Evolutionary conservation across 2,113 vertebrate species (phyloP).

Genomic region (Ageneiosus marmoratus): DNA sequence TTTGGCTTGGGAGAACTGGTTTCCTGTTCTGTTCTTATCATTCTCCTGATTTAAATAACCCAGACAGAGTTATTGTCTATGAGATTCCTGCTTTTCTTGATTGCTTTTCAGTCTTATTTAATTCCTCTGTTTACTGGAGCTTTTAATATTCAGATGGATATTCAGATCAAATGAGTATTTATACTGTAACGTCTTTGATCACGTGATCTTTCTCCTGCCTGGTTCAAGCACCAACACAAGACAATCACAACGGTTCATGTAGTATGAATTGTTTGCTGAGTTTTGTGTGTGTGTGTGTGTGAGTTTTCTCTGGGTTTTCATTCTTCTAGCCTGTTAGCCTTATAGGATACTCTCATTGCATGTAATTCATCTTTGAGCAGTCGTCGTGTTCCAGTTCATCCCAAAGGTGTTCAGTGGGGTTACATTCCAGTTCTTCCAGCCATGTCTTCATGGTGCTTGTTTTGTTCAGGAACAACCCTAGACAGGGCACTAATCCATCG

Average conservation of each 20-base stretch:
- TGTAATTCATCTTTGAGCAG: background rate
- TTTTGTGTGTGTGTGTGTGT: too few relatives aligned
- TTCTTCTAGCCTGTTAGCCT: too few relatives aligned
- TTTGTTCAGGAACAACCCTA: too few relatives aligned
- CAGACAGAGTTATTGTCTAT: background rate
- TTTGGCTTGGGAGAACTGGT: background rate
- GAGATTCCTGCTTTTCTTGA: too few relatives aligned
- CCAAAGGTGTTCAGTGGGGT: background rate
- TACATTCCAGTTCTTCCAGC: background rate
- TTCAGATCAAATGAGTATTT: background rate
- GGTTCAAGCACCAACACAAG: background rate
- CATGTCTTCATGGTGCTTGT: background rate
- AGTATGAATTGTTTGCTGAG: background rate
- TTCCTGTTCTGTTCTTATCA: background rate
- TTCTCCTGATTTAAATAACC: background rate
- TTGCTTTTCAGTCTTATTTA: background rate
- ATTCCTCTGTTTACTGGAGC: background rate
- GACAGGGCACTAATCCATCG: too few relatives aligned
- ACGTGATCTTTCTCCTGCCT: background rate
- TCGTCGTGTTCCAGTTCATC: background rate
- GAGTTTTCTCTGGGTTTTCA: too few relatives aligned
- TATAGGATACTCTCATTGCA: too few relatives aligned
- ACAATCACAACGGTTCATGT: background rate
- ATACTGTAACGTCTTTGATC: background rate
- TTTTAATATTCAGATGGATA: background rate